Conservation (phyloP, 2,797 vertebrate genomes). For the Coilia nasus region DNA sequence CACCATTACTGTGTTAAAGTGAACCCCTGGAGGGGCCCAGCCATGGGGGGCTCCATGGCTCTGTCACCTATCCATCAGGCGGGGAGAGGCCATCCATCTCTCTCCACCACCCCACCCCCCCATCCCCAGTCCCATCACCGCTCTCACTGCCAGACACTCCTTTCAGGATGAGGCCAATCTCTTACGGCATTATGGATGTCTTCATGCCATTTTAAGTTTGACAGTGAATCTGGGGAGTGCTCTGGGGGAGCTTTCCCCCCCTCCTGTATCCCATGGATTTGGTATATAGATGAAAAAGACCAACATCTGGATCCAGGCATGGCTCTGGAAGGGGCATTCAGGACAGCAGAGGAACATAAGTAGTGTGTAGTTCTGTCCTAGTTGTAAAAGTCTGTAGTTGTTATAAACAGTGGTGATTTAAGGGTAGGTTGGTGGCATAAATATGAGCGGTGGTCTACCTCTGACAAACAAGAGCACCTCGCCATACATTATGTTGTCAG, state of each 20-base stretch:
- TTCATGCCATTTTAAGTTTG: neutral
- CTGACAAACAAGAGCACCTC: neutral
- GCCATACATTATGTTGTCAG: neutral
- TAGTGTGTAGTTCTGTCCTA: neutral
- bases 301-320: neutral
- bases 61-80: constrained; percentile 78
- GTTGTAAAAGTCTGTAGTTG: neutral
- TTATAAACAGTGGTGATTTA: neutral
- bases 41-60: constrained; percentile 55
- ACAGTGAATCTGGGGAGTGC: neutral
- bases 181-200: neutral
- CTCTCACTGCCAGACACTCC: neutral
- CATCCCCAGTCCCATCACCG: constrained; percentile 42
- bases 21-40: constrained; percentile 55
- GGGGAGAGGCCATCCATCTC: constrained; percentile 30
- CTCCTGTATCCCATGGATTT: neutral
- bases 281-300: neutral
- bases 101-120: constrained; percentile 28
- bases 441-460: too few relatives aligned
- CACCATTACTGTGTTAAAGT: constrained; percentile 75
- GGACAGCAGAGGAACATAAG: neutral
- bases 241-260: neutral
- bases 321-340: neutral
- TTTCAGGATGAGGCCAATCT: constrained; percentile 7
- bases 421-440: too few relatives aligned